Evolutionary conservation across 1,140 invertebrate genomes (phyloP).

Genomic region (Yoshiicerus persimilis): DNA sequence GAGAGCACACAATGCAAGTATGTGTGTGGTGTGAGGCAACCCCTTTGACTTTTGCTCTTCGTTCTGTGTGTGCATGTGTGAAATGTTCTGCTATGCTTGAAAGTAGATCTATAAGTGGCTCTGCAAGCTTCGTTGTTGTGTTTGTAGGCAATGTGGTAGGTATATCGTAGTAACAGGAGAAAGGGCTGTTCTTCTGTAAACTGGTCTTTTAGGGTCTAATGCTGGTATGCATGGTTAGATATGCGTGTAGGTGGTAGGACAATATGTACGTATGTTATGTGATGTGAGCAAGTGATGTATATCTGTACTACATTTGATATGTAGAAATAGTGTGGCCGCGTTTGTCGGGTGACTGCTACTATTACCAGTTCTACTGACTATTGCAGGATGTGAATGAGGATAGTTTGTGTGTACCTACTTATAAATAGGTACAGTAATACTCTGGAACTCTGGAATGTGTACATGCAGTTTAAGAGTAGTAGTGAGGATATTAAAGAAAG

Average conservation of each 20-base stretch:
- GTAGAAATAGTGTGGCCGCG: too few relatives aligned
- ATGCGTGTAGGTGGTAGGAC: too few relatives aligned
- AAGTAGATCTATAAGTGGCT: too few relatives aligned
- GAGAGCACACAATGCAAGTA: background rate
- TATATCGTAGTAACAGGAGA: background rate
- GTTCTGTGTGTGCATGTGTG: background rate
- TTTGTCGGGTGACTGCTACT: too few relatives aligned
- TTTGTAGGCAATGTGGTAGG: background rate
- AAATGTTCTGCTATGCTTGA: too few relatives aligned
- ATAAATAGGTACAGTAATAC: background rate
- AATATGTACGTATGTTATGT: background rate
- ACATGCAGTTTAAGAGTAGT: background rate
- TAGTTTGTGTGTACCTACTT: too few relatives aligned
- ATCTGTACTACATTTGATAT: too few relatives aligned
- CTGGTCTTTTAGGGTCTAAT: background rate
- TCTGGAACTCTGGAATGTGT: background rate
- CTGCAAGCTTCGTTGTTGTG: too few relatives aligned
- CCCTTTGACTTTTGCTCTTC: slow-evolving; percentile 13
- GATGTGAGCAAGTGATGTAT: too few relatives aligned
- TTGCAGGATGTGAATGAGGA: background rate
- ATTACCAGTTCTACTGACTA: too few relatives aligned
- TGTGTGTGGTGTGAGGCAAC: background rate
- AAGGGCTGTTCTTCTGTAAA: background rate
- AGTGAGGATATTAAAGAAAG: background rate
- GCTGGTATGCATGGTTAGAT: too few relatives aligned